phyloP scores from a whole-genome alignment of 2,888 invertebrate species.

The Blastobasis lacticolella region DNA sequence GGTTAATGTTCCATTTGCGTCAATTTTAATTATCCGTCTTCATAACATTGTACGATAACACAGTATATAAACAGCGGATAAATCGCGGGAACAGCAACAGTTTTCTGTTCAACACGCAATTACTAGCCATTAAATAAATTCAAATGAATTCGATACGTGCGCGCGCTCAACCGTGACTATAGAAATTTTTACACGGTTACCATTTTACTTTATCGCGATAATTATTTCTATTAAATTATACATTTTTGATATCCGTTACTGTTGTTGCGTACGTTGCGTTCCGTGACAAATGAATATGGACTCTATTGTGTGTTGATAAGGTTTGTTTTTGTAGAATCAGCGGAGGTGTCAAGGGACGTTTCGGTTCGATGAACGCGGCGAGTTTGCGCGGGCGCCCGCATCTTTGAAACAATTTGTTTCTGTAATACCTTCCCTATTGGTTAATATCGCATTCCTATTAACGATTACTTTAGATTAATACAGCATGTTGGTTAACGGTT shows the following conservation, averaged over 20 bases:
- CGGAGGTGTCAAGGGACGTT: slow-evolving; percentile 22
- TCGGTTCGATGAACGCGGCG: slow-evolving; percentile 14
- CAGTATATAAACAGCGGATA: too few species aligned
- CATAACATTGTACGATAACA: too few species aligned
- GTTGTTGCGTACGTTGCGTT: too few species aligned
- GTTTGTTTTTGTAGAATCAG: slow-evolving; percentile 21
- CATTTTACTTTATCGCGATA: slow-evolving; percentile 31
- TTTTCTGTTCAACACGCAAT: too few species aligned
- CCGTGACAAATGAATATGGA: slow-evolving; percentile 2
- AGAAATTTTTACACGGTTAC: slow-evolving; percentile 35
- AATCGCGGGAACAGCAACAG: too few species aligned
- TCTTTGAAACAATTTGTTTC: slow-evolving; percentile 47
- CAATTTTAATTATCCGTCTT: too few species aligned
- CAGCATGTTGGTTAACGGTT: slow-evolving; percentile 65
- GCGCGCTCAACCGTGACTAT: slow-evolving; percentile 26
- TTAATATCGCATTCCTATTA: slow-evolving; percentile 63
- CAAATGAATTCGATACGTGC: slow-evolving; percentile 23
- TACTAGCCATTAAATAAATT: too few species aligned
- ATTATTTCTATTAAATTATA: slow-evolving; percentile 48
- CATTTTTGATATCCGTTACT: slow-evolving; percentile 12
- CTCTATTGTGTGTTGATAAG: slow-evolving; percentile 19
- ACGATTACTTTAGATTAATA: slow-evolving; percentile 45
- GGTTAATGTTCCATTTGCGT: too few species aligned
- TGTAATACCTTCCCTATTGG: slow-evolving; percentile 61
- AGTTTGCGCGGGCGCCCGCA: slow-evolving; percentile 60